phyloP scores from a whole-genome alignment of 2,113 vertebrate species.

The Myotis davidii region DNA sequence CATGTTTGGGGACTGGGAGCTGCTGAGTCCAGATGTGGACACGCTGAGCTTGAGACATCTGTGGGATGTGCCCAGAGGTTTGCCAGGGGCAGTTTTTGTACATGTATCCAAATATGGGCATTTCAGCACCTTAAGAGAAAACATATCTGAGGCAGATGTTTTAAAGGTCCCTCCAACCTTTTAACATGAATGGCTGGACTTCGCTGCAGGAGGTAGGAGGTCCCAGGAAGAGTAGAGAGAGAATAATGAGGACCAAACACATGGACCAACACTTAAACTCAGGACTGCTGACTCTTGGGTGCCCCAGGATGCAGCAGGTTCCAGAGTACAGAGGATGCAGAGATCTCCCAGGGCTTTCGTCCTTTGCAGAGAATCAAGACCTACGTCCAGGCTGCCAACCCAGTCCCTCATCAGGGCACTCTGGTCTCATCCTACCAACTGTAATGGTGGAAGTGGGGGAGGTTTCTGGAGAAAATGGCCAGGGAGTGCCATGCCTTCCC shows the following conservation, averaged over 20 bases:
- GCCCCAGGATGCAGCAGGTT: neutral
- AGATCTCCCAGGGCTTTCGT: neutral
- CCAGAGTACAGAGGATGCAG: neutral
- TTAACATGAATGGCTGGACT: neutral
- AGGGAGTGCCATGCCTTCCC: neutral
- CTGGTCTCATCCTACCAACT: neutral
- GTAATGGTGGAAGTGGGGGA: fast-evolving
- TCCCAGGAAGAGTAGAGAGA: neutral
- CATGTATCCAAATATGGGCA: neutral
- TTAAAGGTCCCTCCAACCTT: neutral
- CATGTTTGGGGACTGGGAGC: neutral
- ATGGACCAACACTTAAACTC: neutral
- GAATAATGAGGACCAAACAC: neutral
- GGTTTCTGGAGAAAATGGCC: neutral
- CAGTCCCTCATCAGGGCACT: neutral
- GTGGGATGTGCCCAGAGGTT: neutral
- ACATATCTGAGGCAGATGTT: neutral
- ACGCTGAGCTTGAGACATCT: neutral
- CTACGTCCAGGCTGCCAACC: neutral
- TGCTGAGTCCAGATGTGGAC: neutral
- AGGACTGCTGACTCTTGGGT: neutral
- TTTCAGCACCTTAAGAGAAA: neutral
- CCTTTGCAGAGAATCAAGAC: neutral
- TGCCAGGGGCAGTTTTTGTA: neutral
- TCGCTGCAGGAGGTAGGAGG: neutral